Evolutionary conservation across 2,113 vertebrate species (phyloP).

Genomic region (Nannospalax galili): DNA sequence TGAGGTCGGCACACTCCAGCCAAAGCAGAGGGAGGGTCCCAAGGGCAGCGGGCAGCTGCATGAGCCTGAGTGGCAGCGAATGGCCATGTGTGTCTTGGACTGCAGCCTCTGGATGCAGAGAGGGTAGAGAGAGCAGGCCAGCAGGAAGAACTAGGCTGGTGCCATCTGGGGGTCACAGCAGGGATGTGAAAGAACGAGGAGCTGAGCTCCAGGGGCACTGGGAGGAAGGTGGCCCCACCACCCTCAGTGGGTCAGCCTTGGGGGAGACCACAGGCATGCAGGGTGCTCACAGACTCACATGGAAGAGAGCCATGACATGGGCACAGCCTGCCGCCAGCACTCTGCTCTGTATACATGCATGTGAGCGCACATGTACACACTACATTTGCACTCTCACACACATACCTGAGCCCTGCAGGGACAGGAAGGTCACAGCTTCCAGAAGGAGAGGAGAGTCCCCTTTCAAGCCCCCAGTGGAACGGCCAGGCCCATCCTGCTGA

Average conservation of each 20-base stretch:
- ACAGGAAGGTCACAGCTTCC: neutral
- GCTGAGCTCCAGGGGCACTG: neutral
- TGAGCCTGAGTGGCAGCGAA: accelerated
- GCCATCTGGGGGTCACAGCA: accelerated
- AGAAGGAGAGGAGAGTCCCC: neutral
- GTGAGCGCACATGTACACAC: too few species aligned
- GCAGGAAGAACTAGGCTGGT: neutral
- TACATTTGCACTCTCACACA: neutral
- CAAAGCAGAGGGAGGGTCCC: accelerated
- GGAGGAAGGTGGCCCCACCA: neutral
- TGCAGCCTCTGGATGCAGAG: neutral
- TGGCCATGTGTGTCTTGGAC: neutral
- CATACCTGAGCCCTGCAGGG: neutral
- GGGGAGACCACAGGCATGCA: accelerated
- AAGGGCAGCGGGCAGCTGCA: accelerated
- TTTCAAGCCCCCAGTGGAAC: neutral
- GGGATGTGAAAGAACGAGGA: accelerated
- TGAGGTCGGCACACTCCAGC: neutral
- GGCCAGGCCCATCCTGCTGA: neutral
- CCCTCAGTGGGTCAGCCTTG: neutral
- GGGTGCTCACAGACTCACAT: accelerated
- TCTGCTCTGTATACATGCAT: neutral
- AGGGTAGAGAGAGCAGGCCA: too few species aligned
- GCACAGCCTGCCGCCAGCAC: too few species aligned
- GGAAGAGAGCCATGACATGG: neutral